A percentile compares a stretch with the other conserved stretches of the same genome.
Evolutionary conservation across 53 echinoderm and acorn worm species (phyloP).

Genomic region (Paracentrotus lividus): DNA sequence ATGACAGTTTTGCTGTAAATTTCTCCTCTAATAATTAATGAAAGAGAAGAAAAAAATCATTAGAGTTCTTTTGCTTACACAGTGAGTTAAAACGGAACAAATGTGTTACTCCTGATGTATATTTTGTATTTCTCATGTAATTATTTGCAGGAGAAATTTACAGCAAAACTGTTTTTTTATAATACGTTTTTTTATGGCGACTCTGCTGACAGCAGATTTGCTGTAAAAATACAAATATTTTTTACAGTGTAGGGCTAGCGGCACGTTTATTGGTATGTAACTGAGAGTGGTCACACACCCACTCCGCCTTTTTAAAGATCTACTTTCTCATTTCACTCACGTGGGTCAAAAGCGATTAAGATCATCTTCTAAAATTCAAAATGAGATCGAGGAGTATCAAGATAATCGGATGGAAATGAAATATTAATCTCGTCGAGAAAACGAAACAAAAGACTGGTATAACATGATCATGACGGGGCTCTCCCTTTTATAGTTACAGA

Average conservation of each 20-base stretch:
- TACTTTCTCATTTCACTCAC: neutral
- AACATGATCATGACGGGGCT: neutral
- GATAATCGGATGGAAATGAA: conserved; percentile 20
- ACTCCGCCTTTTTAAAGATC: neutral
- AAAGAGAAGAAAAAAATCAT: no score
- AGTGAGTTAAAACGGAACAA: no score
- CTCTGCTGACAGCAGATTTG: no score
- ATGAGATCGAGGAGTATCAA: neutral
- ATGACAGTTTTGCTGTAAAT: no score
- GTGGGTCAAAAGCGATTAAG: neutral
- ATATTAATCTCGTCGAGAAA: neutral
- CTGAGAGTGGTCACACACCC: neutral
- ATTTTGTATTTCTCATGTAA: no score
- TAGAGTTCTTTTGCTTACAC: no score
- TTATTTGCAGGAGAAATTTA: no score
- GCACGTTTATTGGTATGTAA: neutral
- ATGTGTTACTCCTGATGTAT: no score
- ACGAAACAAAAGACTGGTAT: neutral
- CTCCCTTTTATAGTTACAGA: conserved; percentile 7
- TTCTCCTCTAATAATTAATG: no score
- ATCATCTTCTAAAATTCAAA: neutral
- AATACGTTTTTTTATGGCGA: no score
- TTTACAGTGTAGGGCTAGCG: neutral
- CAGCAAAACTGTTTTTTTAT: no score
- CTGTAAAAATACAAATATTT: no score